Conservation (phyloP, 2,888 invertebrate genomes). For the Ornithoptera priamus region DNA sequence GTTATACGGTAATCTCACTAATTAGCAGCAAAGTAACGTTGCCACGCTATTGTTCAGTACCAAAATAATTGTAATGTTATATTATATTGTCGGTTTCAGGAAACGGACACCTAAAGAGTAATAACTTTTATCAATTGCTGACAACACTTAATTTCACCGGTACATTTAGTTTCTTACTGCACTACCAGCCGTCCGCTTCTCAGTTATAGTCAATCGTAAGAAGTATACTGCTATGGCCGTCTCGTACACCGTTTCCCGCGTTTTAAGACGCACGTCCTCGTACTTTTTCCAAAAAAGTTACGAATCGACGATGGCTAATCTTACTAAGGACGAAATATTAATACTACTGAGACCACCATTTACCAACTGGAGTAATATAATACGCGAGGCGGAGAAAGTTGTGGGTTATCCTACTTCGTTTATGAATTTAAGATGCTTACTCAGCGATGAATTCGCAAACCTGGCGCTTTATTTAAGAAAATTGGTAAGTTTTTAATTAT, state of each 20-base stretch:
- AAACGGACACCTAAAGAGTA: too few relatives aligned
- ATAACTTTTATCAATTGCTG: constrained; percentile 4
- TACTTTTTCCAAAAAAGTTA: constrained; percentile 66
- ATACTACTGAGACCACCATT: constrained; percentile 68
- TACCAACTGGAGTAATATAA: constrained; percentile 72
- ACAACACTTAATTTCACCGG: constrained; percentile 25
- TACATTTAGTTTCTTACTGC: constrained; percentile 28
- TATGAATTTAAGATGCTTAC: constrained; percentile 79
- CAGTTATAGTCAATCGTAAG: constrained; percentile 34
- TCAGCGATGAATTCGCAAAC: constrained; percentile 82
- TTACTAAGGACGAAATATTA: constrained; percentile 72
- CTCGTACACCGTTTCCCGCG: constrained; percentile 62
- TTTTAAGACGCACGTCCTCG: constrained; percentile 57
- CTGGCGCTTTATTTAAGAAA: constrained; percentile 75
- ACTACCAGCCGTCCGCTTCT: constrained; percentile 30
- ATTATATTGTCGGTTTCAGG: too few relatives aligned
- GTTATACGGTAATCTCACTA: too few relatives aligned
- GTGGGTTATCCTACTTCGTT: constrained; percentile 81
- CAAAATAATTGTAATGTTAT: too few relatives aligned
- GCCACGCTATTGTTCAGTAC: too few relatives aligned
- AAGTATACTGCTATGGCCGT: constrained; percentile 52
- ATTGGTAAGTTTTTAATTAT: constrained; percentile 59
- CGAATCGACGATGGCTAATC: constrained; percentile 71
- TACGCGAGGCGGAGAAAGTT: constrained; percentile 75
- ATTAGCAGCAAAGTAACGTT: too few relatives aligned